Base-by-base conservation (phyloP, 2,888 invertebrate species). In the Oegoconia quadripuncta region DNA sequence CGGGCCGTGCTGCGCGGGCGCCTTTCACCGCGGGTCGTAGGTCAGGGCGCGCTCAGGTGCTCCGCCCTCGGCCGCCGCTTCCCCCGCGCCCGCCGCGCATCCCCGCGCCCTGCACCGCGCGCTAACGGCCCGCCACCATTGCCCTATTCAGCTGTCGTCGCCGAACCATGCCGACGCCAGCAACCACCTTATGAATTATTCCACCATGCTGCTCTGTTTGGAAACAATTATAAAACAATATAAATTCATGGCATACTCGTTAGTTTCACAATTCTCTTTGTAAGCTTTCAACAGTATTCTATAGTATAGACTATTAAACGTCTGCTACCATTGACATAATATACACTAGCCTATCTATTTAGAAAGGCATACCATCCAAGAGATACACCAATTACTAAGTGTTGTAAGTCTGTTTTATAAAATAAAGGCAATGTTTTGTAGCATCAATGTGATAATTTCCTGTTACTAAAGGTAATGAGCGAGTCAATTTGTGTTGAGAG, bases 1-100 rank as follows among this genome's bases (percentile, higher is more conserved):
- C 48, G 53, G 9, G 22, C 12, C 11, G 17, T 34, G 65, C 54
- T 65, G 73, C 73, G 70, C 79, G 73, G 60, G 81, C 82, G 83
- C 86, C 86, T 87, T 86, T 87, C 86, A 87, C 86, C 81, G 72
- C 81, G 59, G 86, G 86, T 87, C 86, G 80, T 64, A 83, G 86
- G 86, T 86, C 86, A 87, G 86, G 86, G 86, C 84, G 86, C 84
- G 74, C 86, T 86, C 83, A 80, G 86, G 86, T 81, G 86, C 86
- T 79, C 83, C 72, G 66, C 66, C 58, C 51, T 56, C 59, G 49
- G 52, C 48, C 42, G 44, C 36, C 55, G 46, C 44, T 52, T 46
- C 44, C 50, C 40, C 51, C 37, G 44, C 37, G 52, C 51, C 52
- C 51, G 44, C 48, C 55, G 39, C 54, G 45, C 57, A 38, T 41